Evolutionary conservation across 1,140 invertebrate species (phyloP).

Genomic region (Drosophila azteca): DNA sequence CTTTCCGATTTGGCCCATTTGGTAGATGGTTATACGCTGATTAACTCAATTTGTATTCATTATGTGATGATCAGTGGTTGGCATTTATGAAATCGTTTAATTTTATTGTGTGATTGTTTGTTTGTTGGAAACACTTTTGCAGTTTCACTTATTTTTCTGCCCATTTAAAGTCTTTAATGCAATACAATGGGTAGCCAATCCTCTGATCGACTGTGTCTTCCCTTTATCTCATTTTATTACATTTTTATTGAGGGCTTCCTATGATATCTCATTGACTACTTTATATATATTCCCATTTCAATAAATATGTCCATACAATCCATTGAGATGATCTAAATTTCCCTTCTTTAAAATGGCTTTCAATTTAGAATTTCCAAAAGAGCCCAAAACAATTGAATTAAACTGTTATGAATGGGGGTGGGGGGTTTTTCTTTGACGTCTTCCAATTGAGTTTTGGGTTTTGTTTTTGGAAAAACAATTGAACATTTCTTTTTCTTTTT

Average conservation of each 20-base stretch:
- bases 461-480: slow-evolving; percentile 57
- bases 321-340: slow-evolving; percentile 38
- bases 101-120: neutral
- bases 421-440: slow-evolving; percentile 17
- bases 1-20: slow-evolving; percentile 51
- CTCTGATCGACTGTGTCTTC: too few species aligned
- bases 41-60: slow-evolving; percentile 24
- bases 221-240: neutral
- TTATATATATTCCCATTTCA: slow-evolving; percentile 14
- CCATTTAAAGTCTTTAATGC: too few species aligned
- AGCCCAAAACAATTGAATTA: slow-evolving; percentile 63
- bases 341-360: slow-evolving; percentile 20
- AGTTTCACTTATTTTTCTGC: too few species aligned
- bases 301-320: slow-evolving; percentile 29
- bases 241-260: neutral
- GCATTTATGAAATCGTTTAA: slow-evolving; percentile 18
- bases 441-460: slow-evolving; percentile 31
- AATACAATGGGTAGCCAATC: too few species aligned
- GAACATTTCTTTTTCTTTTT: slow-evolving; percentile 63
- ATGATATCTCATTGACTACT: slow-evolving; percentile 5
- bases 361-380: slow-evolving; percentile 26
- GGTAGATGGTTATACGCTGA: slow-evolving; percentile 34
- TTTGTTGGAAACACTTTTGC: neutral
- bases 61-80: slow-evolving; percentile 11
- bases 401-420: slow-evolving; percentile 51